Conservation (phyloP, 2,888 invertebrate genomes). For the Vandiemenella viatica region DNA sequence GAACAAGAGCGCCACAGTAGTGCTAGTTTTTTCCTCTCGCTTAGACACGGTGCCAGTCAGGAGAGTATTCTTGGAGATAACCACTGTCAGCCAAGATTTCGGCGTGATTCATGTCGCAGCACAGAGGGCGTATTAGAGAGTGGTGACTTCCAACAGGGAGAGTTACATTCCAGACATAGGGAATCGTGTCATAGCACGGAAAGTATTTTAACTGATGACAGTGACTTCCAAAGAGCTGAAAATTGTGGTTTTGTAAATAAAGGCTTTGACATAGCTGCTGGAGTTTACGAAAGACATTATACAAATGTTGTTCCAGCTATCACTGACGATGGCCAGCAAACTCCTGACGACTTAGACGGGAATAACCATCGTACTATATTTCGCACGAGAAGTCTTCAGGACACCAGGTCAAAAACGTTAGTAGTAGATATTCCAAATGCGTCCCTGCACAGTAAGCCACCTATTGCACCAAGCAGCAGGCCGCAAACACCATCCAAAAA, state of each 20-base stretch:
- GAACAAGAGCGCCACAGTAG: constrained; percentile 38
- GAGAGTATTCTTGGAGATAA: constrained; percentile 66
- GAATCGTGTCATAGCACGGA: constrained; percentile 45
- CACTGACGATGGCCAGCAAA: background rate
- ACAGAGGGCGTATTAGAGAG: constrained; percentile 57
- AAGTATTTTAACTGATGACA: constrained; percentile 62
- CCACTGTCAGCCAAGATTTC: constrained; percentile 23
- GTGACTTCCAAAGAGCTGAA: constrained; percentile 39
- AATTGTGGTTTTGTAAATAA: constrained; percentile 1
- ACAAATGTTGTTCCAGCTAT: background rate
- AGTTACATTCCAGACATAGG: background rate
- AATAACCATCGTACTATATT: constrained; percentile 23
- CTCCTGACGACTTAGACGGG: background rate
- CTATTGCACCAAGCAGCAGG: background rate
- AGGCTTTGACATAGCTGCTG: background rate
- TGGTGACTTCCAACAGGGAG: constrained; percentile 23
- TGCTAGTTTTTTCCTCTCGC: constrained; percentile 67
- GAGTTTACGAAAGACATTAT: background rate
- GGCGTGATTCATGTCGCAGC: constrained; percentile 45
- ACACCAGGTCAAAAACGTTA: constrained; percentile 21
- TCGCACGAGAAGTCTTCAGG: constrained; percentile 31
- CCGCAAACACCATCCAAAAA: constrained; percentile 7
- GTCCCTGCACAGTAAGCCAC: background rate
- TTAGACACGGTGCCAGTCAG: constrained; percentile 47
- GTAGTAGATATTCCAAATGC: background rate